Conservation (phyloP, 2,888 invertebrate genomes). For the Catocala fraxini region DNA sequence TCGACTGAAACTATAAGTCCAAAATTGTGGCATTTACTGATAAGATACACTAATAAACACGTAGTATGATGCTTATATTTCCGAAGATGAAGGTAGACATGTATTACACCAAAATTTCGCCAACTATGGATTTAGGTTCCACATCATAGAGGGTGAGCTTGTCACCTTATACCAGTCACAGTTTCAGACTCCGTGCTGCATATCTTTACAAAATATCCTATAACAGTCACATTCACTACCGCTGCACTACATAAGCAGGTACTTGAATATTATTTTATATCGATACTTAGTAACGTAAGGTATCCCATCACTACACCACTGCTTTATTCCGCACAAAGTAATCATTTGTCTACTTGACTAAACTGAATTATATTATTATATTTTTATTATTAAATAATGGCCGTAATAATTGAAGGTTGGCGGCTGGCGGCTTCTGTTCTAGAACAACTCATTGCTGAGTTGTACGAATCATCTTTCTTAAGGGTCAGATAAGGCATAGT, state of each 20-base stretch:
- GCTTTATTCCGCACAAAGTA: constrained; percentile 74
- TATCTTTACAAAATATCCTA: too few species aligned
- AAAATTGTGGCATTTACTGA: too few species aligned
- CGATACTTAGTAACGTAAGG: constrained; percentile 33
- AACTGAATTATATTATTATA: constrained; percentile 86
- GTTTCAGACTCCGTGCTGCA: too few species aligned
- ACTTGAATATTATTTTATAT: constrained; percentile 19
- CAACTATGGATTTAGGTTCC: too few species aligned
- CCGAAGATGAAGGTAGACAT: too few species aligned
- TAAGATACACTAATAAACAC: too few species aligned
- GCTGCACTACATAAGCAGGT: background rate
- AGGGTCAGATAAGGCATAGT: constrained; percentile 53
- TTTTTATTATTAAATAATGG: constrained; percentile 82
- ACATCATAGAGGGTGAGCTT: too few species aligned
- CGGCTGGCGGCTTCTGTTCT: constrained; percentile 77
- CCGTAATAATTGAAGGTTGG: constrained; percentile 76
- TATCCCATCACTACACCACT: constrained; percentile 55
- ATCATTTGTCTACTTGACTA: constrained; percentile 87
- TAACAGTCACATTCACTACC: too few species aligned
- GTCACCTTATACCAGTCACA: too few species aligned
- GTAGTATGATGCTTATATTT: too few species aligned
- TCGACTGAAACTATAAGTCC: too few species aligned
- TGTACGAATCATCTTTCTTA: constrained; percentile 78
- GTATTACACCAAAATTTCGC: too few species aligned
- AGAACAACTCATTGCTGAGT: constrained; percentile 65